These are phyloP conservation scores for Agriopis leucophaearia DNA, from an alignment of 2,888 invertebrate genomes.

Conservation along the genomic window DNA sequence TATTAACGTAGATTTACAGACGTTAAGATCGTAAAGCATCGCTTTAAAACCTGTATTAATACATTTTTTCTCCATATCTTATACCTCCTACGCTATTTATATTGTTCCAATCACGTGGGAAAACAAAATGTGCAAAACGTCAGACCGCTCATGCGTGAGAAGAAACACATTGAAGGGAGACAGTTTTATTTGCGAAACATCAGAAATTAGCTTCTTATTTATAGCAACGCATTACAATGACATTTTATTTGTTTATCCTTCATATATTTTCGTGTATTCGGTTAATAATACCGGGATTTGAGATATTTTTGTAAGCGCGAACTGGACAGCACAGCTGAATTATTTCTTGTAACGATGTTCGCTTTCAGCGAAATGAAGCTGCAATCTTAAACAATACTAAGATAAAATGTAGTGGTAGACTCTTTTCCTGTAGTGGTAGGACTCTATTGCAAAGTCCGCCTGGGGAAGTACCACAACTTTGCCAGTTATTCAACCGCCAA, in stretches of 20 bases:
- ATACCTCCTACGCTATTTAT: background rate
- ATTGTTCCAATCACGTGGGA: constrained; percentile 17
- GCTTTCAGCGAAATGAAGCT: background rate
- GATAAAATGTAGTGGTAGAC: no score
- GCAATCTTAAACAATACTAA: background rate
- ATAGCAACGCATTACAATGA: constrained; percentile 18
- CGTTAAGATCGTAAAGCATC: no score
- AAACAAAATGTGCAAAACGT: constrained; percentile 32
- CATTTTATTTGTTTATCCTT: constrained; percentile 24
- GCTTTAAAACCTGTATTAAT: no score
- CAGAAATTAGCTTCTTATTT: constrained; percentile 15
- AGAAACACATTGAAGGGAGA: constrained; percentile 17
- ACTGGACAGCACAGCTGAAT: background rate
- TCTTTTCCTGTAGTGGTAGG: no score
- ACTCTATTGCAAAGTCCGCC: no score
- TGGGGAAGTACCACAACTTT: no score
- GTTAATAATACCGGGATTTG: constrained; percentile 17
- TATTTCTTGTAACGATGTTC: background rate
- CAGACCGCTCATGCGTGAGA: constrained; percentile 20
- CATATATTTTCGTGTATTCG: constrained; percentile 16
- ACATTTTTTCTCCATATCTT: background rate
- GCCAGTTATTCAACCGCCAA: no score
- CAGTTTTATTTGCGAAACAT: constrained; percentile 27
- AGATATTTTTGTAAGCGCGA: constrained; percentile 10
- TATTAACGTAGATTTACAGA: no score